Conservation (phyloP, 2,888 invertebrate genomes). For the Hemistola chrysoprasaria region DNA sequence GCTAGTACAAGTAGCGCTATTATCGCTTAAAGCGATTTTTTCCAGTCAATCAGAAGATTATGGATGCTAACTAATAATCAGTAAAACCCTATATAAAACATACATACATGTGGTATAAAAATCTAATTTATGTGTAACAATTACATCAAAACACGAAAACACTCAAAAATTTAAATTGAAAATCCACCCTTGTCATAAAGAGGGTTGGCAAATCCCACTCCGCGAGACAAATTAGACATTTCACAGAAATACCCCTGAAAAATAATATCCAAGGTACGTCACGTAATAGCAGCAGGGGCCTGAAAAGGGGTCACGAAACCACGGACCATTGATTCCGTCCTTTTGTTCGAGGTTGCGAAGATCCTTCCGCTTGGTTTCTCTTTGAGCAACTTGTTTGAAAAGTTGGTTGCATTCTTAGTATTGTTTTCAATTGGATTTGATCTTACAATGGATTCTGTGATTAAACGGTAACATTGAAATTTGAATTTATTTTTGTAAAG, state of each 20-base stretch:
- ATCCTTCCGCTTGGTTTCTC: conserved; percentile 1
- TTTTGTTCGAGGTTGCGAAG: conserved; percentile 10
- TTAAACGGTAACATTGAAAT: too few species aligned
- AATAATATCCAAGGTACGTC: conserved; percentile 11
- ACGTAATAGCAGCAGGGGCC: conserved; percentile 10
- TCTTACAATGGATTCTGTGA: not conserved
- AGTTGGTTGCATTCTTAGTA: too few species aligned
- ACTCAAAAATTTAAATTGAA: conserved; percentile 9
- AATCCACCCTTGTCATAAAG: conserved; percentile 3
- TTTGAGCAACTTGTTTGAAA: conserved; percentile 1
- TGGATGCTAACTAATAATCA: too few species aligned
- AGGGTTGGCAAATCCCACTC: conserved; percentile 9
- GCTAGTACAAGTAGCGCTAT: too few species aligned
- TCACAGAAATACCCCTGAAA: conserved; percentile 8
- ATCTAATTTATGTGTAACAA: too few species aligned
- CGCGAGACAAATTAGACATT: conserved; percentile 12
- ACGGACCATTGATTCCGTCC: conserved; percentile 6
- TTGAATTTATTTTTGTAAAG: not conserved
- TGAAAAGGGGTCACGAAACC: not conserved
- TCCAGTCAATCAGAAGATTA: too few species aligned
- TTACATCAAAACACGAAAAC: too few species aligned
- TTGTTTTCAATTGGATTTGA: too few species aligned
- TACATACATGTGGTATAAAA: too few species aligned
- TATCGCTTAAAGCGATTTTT: too few species aligned
- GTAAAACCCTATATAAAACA: too few species aligned